These are phyloP conservation scores for Cirrhinus molitorella DNA, from an alignment of 2,797 vertebrate genomes.

Conservation along the genomic window DNA sequence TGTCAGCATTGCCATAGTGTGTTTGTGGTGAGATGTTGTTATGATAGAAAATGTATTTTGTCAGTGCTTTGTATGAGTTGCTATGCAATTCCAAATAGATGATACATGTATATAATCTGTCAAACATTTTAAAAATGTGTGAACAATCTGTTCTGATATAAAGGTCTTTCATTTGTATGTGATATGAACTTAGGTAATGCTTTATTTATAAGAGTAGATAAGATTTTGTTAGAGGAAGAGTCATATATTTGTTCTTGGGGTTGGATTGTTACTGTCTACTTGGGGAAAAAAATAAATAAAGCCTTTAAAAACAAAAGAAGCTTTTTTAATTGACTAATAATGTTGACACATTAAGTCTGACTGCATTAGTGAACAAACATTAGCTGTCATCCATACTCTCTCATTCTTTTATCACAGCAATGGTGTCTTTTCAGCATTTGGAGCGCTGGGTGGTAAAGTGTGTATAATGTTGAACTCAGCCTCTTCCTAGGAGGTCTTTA, in stretches of 20 bases:
- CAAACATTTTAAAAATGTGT: constrained; percentile 61
- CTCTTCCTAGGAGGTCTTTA: constrained; percentile 8
- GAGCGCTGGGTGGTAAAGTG: constrained; percentile 31
- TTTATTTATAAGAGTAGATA: constrained; percentile 56
- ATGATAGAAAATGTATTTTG: constrained; percentile 56
- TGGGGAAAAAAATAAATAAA: constrained; percentile 56
- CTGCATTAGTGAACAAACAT: constrained; percentile 2
- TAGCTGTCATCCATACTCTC: background rate
- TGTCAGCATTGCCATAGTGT: constrained; percentile 48
- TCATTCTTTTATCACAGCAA: background rate
- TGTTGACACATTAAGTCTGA: background rate
- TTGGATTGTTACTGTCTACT: constrained; percentile 61
- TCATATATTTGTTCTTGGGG: constrained; percentile 55
- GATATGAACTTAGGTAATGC: constrained; percentile 45
- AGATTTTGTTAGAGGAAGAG: constrained; percentile 37
- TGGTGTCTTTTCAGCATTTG: background rate
- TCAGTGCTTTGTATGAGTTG: constrained; percentile 68
- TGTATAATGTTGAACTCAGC: constrained; percentile 24
- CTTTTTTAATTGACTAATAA: background rate
- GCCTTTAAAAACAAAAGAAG: constrained; percentile 35
- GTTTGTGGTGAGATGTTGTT: constrained; percentile 34
- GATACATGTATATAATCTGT: constrained; percentile 58
- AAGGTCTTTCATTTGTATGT: constrained; percentile 48
- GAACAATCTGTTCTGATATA: constrained; percentile 50
- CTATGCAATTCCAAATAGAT: constrained; percentile 70